Evolutionary conservation across 2,113 vertebrate species (phyloP).

Genomic region (Neolamprologus fasciatus): DNA sequence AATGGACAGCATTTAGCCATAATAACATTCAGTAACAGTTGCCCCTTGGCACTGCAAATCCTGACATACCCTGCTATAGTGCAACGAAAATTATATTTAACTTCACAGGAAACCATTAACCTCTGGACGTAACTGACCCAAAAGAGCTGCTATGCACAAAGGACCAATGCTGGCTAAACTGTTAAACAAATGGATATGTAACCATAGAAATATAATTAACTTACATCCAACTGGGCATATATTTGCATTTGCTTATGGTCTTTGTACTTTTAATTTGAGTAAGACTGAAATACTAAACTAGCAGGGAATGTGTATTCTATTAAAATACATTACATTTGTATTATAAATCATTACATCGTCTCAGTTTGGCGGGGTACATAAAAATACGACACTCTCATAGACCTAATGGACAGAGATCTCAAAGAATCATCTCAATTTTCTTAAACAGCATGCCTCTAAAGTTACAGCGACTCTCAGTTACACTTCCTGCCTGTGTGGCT

Average conservation of each 20-base stretch:
- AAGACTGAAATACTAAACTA: not conserved
- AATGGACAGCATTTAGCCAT: not conserved
- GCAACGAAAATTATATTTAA: not conserved
- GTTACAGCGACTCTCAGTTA: conserved; percentile 23
- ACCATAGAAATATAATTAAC: not conserved
- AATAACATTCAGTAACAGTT: not conserved
- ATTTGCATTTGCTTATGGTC: not conserved
- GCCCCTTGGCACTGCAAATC: not conserved
- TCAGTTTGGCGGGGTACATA: not conserved
- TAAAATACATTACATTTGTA: not conserved
- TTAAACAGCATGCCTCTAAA: conserved; percentile 9
- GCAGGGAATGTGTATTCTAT: not conserved
- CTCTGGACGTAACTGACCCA: not conserved
- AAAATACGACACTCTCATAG: conserved; percentile 18
- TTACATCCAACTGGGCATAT: not conserved
- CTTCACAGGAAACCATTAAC: not conserved
- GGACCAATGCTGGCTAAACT: not conserved
- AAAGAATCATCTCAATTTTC: not conserved
- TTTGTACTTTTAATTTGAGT: not conserved
- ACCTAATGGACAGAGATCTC: conserved; percentile 18
- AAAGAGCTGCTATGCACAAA: not conserved
- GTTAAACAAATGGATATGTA: not conserved
- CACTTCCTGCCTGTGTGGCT: not conserved
- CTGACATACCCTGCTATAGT: not conserved
- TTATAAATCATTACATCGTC: conserved; percentile 19